Base-by-base conservation (phyloP, 2,797 vertebrate genomes). In the Phylloscopus collybita region DNA sequence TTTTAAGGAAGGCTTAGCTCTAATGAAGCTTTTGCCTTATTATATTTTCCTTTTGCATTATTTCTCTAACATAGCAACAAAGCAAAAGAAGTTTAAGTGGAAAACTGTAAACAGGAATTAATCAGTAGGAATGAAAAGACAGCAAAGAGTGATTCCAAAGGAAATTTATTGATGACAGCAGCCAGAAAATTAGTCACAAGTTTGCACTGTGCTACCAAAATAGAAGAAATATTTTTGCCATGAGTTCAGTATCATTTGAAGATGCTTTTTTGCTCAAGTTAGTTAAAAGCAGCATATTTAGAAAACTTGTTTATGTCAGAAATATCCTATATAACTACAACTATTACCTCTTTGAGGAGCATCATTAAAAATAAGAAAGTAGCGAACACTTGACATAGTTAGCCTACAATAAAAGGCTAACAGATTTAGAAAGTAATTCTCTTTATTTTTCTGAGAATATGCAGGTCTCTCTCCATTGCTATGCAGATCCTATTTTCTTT, bases 161-260 rank as follows among this genome's bases (percentile, higher is more conserved):
- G 49, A 90, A 84, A 80, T 67, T 60, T 80, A 64, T 1, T 66
- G 60, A 73, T 89, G 53, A 82, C 53, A 94, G 79, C 84, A 89
- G 60, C 78, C 71, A 91, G 79, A 84, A 88, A 82, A 82, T 65
- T 75, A 94, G 84, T 93, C 81, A 92, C n/a, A 80, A 80, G 42
- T 92, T 95, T 94, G 75, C 79, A 74, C 44, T 91, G 6, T 79
- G 38, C 42, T 90, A 78, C 67, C 2, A 7, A 90, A 95, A 88
- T 84, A 93, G 88, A 92, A 85, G 51, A 85, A 94, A 74, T 72
- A 69, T 74, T 86, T 86, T 93, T 90, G 34, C 69, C 22, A 6
- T 64, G 40, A 86, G 21, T 93, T 94, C 69, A 65, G 42, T 71
- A 78, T 80, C 32, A 78, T 86, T 91, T 74, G 44, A 85, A 86